phyloP scores from a whole-genome alignment of 1,140 invertebrate species.

The Drosophila miranda region DNA sequence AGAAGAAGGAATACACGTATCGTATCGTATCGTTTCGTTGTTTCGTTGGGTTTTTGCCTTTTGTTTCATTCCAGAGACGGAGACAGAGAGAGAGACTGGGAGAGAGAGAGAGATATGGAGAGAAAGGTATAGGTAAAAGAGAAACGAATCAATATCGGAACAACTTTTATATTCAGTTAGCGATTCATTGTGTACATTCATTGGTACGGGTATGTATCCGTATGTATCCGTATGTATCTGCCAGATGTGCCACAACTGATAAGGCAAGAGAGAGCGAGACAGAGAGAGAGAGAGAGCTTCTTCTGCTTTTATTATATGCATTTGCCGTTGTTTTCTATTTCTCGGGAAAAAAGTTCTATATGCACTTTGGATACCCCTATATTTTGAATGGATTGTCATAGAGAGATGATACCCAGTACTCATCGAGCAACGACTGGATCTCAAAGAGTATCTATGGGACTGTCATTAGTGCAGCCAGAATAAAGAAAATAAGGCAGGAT shows the following conservation, averaged over 20 bases:
- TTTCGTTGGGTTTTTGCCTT: constrained; percentile 40
- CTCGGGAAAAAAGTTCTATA: too few species aligned
- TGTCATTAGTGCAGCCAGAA: too few species aligned
- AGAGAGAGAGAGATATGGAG: constrained; percentile 7
- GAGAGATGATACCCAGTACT: too few species aligned
- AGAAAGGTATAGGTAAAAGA: neutral
- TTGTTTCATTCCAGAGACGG: constrained; percentile 34
- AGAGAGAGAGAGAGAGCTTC: constrained; percentile 1
- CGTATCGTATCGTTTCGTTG: constrained; percentile 22
- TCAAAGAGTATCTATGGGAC: too few species aligned
- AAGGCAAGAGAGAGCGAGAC: constrained; percentile 4
- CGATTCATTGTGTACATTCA: constrained; percentile 8
- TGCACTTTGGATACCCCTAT: too few species aligned
- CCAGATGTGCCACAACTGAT: constrained; percentile 40
- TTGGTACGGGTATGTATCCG: too few species aligned
- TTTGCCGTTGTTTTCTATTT: neutral
- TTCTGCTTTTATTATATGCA: constrained; percentile 6
- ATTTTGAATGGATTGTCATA: too few species aligned
- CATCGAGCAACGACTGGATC: too few species aligned
- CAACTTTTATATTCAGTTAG: constrained; percentile 44
- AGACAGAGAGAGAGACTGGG: constrained; percentile 1
- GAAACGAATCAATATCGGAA: constrained; percentile 39
- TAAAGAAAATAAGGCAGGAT: too few species aligned
- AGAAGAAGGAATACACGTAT: constrained; percentile 5
- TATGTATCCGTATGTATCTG: constrained; percentile 14